Evolutionary conservation across 2,888 invertebrate genomes (phyloP).

Genomic region (Caenorhabditis sulstoni): DNA sequence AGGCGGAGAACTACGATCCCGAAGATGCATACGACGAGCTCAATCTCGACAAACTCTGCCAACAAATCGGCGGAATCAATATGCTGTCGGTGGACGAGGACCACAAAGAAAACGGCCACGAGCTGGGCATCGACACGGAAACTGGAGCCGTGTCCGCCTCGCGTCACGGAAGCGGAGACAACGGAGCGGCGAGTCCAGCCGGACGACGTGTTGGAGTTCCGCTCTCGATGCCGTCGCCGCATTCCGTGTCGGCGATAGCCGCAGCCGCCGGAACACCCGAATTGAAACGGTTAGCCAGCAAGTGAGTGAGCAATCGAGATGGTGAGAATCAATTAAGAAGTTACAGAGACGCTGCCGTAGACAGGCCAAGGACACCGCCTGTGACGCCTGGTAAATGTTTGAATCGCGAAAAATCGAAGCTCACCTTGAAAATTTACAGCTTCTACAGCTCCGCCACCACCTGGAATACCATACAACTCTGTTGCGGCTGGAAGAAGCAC

Average conservation of each 20-base stretch:
- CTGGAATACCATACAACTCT: conserved; percentile 78
- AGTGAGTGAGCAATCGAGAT: conserved; percentile 7
- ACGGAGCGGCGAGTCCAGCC: conserved; percentile 55
- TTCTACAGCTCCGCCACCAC: conserved; percentile 81
- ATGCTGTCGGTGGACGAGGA: conserved; percentile 64
- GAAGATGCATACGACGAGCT: conserved; percentile 78
- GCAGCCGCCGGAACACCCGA: conserved; percentile 24
- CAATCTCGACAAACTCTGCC: conserved; percentile 72
- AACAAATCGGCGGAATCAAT: conserved; percentile 67
- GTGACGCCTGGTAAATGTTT: conserved; percentile 29
- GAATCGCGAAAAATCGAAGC: neutral
- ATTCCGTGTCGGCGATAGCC: conserved; percentile 2
- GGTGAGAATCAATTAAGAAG: neutral
- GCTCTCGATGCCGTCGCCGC: conserved; percentile 44
- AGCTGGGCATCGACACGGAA: conserved; percentile 56
- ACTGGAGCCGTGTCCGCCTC: conserved; percentile 37
- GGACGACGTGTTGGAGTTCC: conserved; percentile 43
- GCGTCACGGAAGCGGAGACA: conserved; percentile 55
- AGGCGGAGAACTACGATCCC: conserved; percentile 66
- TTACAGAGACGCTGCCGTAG: conserved; percentile 45
- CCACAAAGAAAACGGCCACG: conserved; percentile 59
- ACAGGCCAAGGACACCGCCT: conserved; percentile 46
- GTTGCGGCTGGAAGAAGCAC: conserved; percentile 73
- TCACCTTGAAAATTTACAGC: conserved; percentile 60
- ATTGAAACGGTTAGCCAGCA: conserved; percentile 36